phyloP scores from a whole-genome alignment of 2,797 vertebrate species.

The Intellagama lesueurii region DNA sequence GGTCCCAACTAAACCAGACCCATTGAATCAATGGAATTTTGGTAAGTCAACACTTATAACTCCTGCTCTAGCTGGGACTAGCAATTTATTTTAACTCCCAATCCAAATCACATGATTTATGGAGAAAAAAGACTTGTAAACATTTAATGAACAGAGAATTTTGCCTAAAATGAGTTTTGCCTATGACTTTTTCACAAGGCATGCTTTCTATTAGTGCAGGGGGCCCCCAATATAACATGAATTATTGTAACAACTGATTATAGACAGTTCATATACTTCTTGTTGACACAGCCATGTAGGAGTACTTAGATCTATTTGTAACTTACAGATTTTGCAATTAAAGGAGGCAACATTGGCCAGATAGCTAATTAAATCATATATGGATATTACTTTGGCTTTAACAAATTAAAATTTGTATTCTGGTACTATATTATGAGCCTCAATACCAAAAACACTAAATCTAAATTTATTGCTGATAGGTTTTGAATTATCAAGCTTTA shows the following conservation, averaged over 20 bases:
- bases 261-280: conserved; percentile 52
- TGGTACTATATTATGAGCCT: conserved; percentile 37
- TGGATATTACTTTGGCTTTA: conserved; percentile 8
- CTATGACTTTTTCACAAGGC: background rate
- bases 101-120: too few species aligned
- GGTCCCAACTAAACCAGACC: too few species aligned
- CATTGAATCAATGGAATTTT: too few species aligned
- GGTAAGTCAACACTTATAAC: too few species aligned
- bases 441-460: conserved; percentile 28
- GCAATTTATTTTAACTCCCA: background rate
- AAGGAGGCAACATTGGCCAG: conserved; percentile 54
- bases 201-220: conserved; percentile 24
- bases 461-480: conserved; percentile 49
- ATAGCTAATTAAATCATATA: conserved; percentile 65
- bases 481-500: conserved; percentile 58
- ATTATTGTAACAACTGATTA: background rate
- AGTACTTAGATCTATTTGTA: conserved; percentile 50
- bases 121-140: background rate
- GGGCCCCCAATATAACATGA: background rate
- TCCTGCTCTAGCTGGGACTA: too few species aligned
- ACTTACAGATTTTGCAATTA: conserved; percentile 69
- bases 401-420: conserved; percentile 59
- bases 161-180: background rate
- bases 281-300: conserved; percentile 51
- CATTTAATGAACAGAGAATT: background rate